Evolutionary conservation across 2,888 invertebrate genomes (phyloP).

Genomic region (Pachydiplax longipennis): DNA sequence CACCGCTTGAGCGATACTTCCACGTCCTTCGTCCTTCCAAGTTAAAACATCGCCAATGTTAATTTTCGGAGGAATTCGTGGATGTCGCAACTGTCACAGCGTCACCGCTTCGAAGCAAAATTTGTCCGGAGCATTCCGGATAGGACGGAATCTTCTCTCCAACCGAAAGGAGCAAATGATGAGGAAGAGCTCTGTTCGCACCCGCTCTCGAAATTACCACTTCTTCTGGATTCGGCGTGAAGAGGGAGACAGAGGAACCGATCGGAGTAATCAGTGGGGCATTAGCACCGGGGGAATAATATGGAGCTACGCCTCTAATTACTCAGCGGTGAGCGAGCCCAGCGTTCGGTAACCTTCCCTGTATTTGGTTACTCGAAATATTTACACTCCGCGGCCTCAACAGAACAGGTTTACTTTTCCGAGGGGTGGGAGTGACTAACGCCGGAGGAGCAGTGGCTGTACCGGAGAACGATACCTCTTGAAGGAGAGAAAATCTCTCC

Average conservation of each 20-base stretch:
- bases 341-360: slow-evolving; percentile 19
- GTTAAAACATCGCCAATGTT: neutral
- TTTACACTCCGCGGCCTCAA: neutral
- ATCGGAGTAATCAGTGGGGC: neutral
- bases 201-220: neutral
- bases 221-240: neutral
- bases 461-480: slow-evolving; percentile 17
- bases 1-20: too few relatives aligned
- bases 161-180: too few relatives aligned
- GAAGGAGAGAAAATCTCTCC: neutral
- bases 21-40: neutral
- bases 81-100: neutral
- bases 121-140: neutral
- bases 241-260: neutral
- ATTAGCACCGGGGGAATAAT: neutral
- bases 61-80: neutral
- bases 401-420: slow-evolving; percentile 24
- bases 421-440: neutral
- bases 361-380: slow-evolving; percentile 27
- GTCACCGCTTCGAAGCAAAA: neutral
- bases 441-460: neutral
- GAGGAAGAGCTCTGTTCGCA: neutral
- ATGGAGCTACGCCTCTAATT: neutral
- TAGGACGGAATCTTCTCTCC: neutral
- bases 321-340: neutral